Conservation (phyloP, 2,888 invertebrate species). For the Drosophila lacicola region DNA sequence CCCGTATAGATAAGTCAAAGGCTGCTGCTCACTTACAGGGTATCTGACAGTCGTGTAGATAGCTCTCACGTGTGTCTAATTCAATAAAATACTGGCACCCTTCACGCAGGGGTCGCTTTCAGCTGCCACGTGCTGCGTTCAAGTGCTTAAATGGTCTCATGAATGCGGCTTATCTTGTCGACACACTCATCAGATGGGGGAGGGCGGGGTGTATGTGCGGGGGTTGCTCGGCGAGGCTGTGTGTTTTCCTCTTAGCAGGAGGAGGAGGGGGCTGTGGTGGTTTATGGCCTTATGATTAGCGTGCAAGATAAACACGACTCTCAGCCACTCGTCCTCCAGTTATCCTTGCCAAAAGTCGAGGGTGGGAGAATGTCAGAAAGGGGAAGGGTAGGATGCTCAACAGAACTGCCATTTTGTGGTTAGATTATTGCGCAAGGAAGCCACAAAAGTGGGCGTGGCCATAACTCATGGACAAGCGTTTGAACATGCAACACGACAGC, state of each 20-base stretch:
- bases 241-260: neutral
- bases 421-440: slow-evolving; percentile 38
- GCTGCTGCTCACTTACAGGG: neutral
- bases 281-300: slow-evolving; percentile 73
- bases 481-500: slow-evolving; percentile 6
- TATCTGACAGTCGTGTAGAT: neutral
- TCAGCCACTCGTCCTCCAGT: slow-evolving; percentile 24
- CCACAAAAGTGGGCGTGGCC: slow-evolving; percentile 68
- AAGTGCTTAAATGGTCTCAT: slow-evolving; percentile 57
- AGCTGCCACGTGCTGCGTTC: slow-evolving; percentile 23
- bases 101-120: neutral
- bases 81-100: slow-evolving; percentile 41
- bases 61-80: slow-evolving; percentile 34
- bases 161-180: slow-evolving; percentile 80
- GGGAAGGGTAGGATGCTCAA: neutral
- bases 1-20: too few species aligned
- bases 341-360: neutral
- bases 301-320: slow-evolving; percentile 69
- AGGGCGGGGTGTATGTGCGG: slow-evolving; percentile 4
- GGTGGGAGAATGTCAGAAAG: neutral
- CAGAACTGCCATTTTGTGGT: slow-evolving; percentile 44
- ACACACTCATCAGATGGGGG: slow-evolving; percentile 54
- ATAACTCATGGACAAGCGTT: slow-evolving; percentile 42
- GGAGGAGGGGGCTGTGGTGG: neutral
- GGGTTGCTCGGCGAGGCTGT: neutral